These are phyloP conservation scores for Cotesia glomerata DNA, from an alignment of 1,140 invertebrate genomes.

Conservation along the genomic window DNA sequence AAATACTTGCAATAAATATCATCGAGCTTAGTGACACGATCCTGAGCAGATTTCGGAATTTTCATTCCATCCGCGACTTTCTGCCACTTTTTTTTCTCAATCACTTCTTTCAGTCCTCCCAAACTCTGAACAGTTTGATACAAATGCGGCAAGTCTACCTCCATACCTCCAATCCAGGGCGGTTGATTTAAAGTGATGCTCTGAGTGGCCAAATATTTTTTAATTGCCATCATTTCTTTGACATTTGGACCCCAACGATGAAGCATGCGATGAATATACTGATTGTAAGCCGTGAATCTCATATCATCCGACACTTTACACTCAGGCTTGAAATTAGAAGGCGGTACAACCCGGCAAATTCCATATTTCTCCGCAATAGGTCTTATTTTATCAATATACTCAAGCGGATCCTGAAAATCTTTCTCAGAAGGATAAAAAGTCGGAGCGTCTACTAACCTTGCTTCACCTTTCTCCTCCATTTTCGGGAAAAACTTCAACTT, in stretches of 20 bases:
- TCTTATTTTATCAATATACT: slow-evolving; percentile 86
- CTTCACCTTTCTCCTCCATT: slow-evolving; percentile 54
- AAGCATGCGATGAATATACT: slow-evolving; percentile 89
- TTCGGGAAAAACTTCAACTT: slow-evolving; percentile 66
- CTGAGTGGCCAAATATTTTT: slow-evolving; percentile 81
- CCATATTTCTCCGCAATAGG: slow-evolving; percentile 82
- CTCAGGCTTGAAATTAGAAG: slow-evolving; percentile 83
- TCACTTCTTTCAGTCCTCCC: slow-evolving; percentile 87
- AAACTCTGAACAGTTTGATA: slow-evolving; percentile 85
- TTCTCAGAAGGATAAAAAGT: slow-evolving; percentile 82
- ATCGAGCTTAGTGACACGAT: slow-evolving; percentile 85
- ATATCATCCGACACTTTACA: slow-evolving; percentile 86
- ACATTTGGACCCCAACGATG: slow-evolving; percentile 89
- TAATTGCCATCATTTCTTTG: slow-evolving; percentile 85
- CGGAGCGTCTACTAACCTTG: slow-evolving; percentile 79
- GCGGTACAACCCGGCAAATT: slow-evolving; percentile 89
- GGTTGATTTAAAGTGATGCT: slow-evolving; percentile 77
- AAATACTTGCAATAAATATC: slow-evolving; percentile 94
- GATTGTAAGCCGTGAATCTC: slow-evolving; percentile 88
- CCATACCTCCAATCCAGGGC: slow-evolving; percentile 86
- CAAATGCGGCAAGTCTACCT: slow-evolving; percentile 86
- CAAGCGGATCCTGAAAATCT: slow-evolving; percentile 89
- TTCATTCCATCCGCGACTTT: slow-evolving; percentile 88
- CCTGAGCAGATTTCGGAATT: slow-evolving; percentile 83
- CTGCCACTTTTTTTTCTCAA: slow-evolving; percentile 90